A percentile compares a stretch with the other conserved stretches of the same genome.
These are phyloP conservation scores for Pseudolaguvia tuberculata DNA, from an alignment of 2,113 vertebrate species.

Conservation along the genomic window DNA sequence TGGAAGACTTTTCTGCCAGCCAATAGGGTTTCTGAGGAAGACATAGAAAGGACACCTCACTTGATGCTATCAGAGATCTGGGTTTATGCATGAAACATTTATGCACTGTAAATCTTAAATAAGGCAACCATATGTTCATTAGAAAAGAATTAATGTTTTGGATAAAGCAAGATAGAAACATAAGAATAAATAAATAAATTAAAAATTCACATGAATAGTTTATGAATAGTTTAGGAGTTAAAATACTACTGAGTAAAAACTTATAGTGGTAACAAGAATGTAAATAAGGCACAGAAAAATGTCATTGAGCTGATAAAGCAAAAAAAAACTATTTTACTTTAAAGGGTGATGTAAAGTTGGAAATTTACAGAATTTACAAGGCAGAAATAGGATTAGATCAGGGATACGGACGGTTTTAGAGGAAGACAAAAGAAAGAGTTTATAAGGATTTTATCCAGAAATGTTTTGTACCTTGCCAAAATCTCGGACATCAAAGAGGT, in stretches of 20 bases:
- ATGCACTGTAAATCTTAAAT: background rate
- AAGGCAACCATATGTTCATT: background rate
- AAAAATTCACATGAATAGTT: background rate
- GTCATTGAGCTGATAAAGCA: background rate
- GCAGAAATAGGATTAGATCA: background rate
- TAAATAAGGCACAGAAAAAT: background rate
- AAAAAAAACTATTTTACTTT: background rate
- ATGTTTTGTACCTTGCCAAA: conserved; percentile 80
- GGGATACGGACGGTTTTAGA: background rate
- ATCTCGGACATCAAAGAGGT: conserved; percentile 91
- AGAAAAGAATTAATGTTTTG: background rate
- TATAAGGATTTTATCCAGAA: background rate
- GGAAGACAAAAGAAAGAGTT: background rate
- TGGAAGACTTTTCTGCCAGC: too few species aligned
- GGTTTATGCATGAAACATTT: too few species aligned
- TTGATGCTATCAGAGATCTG: too few species aligned
- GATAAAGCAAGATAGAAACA: background rate
- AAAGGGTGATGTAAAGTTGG: background rate
- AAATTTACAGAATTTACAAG: background rate
- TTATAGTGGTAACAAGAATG: background rate
- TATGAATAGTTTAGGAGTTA: background rate
- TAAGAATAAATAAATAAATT: background rate
- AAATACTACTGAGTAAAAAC: background rate
- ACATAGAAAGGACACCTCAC: too few species aligned
- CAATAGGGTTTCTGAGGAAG: too few species aligned